Base-by-base conservation (phyloP, 2,888 invertebrate genomes). In the Achlya flavicornis region DNA sequence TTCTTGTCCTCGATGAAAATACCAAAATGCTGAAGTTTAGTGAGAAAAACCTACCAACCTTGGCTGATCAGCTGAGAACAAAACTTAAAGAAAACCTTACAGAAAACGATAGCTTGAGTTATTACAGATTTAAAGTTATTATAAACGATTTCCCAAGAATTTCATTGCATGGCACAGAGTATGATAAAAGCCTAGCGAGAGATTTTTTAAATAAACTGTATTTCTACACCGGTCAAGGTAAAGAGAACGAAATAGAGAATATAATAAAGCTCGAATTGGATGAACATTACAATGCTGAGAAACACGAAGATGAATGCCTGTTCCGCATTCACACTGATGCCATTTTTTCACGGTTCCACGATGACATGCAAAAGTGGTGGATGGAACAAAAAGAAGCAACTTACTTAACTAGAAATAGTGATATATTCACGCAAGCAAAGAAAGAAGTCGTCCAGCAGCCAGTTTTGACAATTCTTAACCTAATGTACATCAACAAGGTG, bases 331-430 rank as follows among this genome's bases (percentile, higher is more conserved):
- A 83, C 64, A 76, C 82, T 0, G 83, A 84, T 63, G 81, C 83
- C 7, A 83, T 83, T 61, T 84, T 77, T 64, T 69, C 83, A 14
- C 73, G 78, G 65, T 80, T 78, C 63, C 84, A 84, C 63, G 82
- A 83, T n/a, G 77, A 80, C 70, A 75, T 84, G 64, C 82, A 82
- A 70, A 83, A 83, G 66, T 84, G 84, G 84, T 84, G 84, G 84
- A 79, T 82, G 71, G 65, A 68, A 57, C 69, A 70, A 58, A 72
- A 73, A 0, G 68, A 76, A 48, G 77, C 75, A 0, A 66, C 68
- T 5, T 84, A 83, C 60, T 65, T 83, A 41, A 80, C 75, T 10
- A 76, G 74, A 63, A 66, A 61, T 11, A 77, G 74, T 62, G 70
- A 69, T 12, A 77, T 77, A 64, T 84, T 78, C 63, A 74, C 81